A percentile compares a stretch with the other conserved stretches of the same genome.
These are phyloP conservation scores for Actinernus sp. DNA, from an alignment of 92 coral and sea anemone species.

Conservation along the genomic window DNA sequence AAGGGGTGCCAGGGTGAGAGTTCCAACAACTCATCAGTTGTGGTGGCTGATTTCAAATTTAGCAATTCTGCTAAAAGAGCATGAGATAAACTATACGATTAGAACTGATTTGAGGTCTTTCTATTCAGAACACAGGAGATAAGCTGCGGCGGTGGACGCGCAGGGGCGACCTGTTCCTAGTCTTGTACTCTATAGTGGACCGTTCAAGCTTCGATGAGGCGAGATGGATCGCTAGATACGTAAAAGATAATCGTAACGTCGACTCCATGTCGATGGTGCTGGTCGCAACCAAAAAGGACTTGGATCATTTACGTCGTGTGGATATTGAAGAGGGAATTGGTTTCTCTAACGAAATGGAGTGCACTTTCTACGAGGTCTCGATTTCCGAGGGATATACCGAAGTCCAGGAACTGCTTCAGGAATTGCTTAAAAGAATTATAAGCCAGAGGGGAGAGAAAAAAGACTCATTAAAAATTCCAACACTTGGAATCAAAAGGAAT, in stretches of 20 bases:
- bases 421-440: constrained; percentile 40
- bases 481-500: constrained; percentile 27
- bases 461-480: constrained; percentile 47
- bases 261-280: constrained; percentile 65
- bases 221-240: constrained; percentile 47
- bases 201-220: constrained; percentile 74
- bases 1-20: too few species aligned
- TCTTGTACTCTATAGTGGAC: constrained; percentile 66
- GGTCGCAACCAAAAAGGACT: constrained; percentile 66
- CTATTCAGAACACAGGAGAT: constrained; percentile 64
- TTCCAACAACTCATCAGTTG: too few species aligned
- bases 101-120: too few species aligned
- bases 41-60: too few species aligned
- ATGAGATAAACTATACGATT: too few species aligned
- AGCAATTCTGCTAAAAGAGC: too few species aligned
- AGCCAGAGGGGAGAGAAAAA: constrained; percentile 21
- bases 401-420: constrained; percentile 53
- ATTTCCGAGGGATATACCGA: constrained; percentile 65
- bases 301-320: constrained; percentile 64
- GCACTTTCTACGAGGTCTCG: constrained; percentile 67
- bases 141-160: constrained; percentile 54
- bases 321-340: constrained; percentile 61
- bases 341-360: constrained; percentile 55
- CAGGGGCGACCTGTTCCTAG: constrained; percentile 52
- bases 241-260: constrained; percentile 43